Conservation (phyloP, 2,888 invertebrate genomes). For the Conus canariensis region DNA sequence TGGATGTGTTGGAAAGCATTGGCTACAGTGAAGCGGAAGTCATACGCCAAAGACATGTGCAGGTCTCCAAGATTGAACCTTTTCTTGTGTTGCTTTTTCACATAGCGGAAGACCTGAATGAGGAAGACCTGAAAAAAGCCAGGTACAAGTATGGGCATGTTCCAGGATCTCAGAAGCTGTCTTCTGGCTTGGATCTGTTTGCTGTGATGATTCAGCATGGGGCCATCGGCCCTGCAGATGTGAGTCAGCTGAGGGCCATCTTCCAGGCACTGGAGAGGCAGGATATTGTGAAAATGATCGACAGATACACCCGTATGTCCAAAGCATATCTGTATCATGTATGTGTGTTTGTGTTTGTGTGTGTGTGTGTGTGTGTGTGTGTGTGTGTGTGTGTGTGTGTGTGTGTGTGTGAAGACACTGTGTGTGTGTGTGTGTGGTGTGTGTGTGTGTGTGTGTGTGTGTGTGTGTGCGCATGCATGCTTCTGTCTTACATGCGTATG, state of each 20-base stretch:
- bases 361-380: background rate
- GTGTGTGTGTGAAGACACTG: too few species aligned
- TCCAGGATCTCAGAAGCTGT: slow-evolving; percentile 34
- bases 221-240: background rate
- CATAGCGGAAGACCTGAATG: slow-evolving; percentile 38
- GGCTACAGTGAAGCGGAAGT: slow-evolving; percentile 7
- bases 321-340: background rate
- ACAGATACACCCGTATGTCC: background rate
- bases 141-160: slow-evolving; percentile 42
- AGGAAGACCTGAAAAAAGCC: slow-evolving; percentile 39
- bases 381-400: background rate
- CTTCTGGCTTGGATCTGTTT: slow-evolving; percentile 43
- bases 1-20: slow-evolving; percentile 39
- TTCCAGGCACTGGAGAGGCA: slow-evolving; percentile 29
- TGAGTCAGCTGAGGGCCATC: background rate
- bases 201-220: slow-evolving; percentile 42
- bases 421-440: too few species aligned
- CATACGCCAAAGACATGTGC: background rate
- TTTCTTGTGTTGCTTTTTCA: slow-evolving; percentile 41
- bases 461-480: background rate
- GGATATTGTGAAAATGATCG: slow-evolving; percentile 36
- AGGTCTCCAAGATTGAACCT: background rate
- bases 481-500: too few species aligned
- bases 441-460: too few species aligned
- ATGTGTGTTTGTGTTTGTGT: background rate